Evolutionary conservation across 2,113 vertebrate species (phyloP).

Genomic region (Cyprinus carpio): DNA sequence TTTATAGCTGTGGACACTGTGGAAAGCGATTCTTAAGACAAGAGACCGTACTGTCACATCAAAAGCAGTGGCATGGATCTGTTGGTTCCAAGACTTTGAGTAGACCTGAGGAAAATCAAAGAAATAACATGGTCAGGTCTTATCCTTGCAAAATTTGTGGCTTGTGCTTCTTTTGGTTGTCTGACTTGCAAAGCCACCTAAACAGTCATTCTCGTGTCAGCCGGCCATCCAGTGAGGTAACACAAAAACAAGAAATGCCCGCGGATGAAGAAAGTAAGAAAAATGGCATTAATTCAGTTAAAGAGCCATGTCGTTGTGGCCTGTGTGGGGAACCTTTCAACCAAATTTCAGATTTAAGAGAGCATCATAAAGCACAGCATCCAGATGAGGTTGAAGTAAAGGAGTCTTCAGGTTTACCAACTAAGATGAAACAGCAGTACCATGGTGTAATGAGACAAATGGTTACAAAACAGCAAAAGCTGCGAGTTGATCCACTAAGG

Average conservation of each 20-base stretch:
- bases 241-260: slow-evolving; percentile 35
- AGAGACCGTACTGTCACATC: slow-evolving; percentile 71
- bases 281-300: slow-evolving; percentile 41
- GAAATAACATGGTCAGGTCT: slow-evolving; percentile 66
- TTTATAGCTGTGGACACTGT: slow-evolving; percentile 74
- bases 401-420: slow-evolving; percentile 46
- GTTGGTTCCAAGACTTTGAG: slow-evolving; percentile 41
- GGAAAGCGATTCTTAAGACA: slow-evolving; percentile 76
- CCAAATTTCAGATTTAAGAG: slow-evolving; percentile 68
- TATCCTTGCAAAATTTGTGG: slow-evolving; percentile 76
- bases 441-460: slow-evolving; percentile 46
- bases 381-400: slow-evolving; percentile 37
- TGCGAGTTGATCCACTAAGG: slow-evolving; percentile 23
- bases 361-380: slow-evolving; percentile 70
- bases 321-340: slow-evolving; percentile 75
- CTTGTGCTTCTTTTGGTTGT: slow-evolving; percentile 77
- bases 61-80: slow-evolving; percentile 70
- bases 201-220: slow-evolving; percentile 68
- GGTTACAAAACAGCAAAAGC: slow-evolving; percentile 46
- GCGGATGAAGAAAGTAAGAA: slow-evolving; percentile 33
- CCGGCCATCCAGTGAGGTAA: slow-evolving; percentile 22
- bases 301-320: slow-evolving; percentile 74
- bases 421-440: slow-evolving; percentile 3
- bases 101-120: slow-evolving; percentile 62
- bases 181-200: slow-evolving; percentile 77